Conservation (phyloP, 2,797 vertebrate genomes). For the Enteromius afrohamiltoni region DNA sequence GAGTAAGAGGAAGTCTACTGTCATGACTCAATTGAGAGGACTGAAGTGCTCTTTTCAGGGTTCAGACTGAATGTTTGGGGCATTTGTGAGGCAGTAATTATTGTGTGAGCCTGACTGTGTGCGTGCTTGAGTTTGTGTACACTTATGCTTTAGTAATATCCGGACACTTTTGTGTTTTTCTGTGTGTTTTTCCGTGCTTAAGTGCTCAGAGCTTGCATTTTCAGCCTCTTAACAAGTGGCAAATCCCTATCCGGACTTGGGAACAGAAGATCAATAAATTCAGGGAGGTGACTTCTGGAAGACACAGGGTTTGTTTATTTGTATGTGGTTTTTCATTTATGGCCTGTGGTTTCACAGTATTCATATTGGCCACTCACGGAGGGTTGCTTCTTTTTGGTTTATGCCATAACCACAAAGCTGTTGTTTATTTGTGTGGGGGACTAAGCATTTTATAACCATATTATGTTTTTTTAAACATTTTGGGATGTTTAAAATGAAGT, state of each 20-base stretch:
- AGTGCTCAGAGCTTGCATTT: constrained; percentile 2
- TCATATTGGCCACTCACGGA: constrained; percentile 8
- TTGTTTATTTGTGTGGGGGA: constrained; percentile 25
- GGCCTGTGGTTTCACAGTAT: constrained; percentile 42
- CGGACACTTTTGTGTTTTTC: neutral
- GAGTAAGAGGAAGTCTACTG: neutral
- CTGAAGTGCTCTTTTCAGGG: constrained; percentile 27
- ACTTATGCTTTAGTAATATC: neutral
- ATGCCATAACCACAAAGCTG: constrained; percentile 45
- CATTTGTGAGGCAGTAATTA: neutral
- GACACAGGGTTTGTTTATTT: constrained; percentile 21
- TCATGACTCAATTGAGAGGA: constrained; percentile 1
- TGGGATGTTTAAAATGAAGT: neutral
- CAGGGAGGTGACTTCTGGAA: constrained; percentile 13
- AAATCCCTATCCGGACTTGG: constrained; percentile 12
- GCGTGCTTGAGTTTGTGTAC: neutral
- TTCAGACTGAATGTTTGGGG: neutral
- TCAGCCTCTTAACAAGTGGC: constrained; percentile 12
- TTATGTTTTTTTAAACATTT: neutral
- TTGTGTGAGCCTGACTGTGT: neutral
- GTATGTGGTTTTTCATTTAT: constrained; percentile 42
- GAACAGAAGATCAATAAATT: constrained; percentile 35
- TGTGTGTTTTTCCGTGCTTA: neutral
- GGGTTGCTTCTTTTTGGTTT: constrained; percentile 27
- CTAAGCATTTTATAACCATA: neutral